phyloP scores from a whole-genome alignment of 2,113 vertebrate genomes.

The Nothoprocta pentlandii region DNA sequence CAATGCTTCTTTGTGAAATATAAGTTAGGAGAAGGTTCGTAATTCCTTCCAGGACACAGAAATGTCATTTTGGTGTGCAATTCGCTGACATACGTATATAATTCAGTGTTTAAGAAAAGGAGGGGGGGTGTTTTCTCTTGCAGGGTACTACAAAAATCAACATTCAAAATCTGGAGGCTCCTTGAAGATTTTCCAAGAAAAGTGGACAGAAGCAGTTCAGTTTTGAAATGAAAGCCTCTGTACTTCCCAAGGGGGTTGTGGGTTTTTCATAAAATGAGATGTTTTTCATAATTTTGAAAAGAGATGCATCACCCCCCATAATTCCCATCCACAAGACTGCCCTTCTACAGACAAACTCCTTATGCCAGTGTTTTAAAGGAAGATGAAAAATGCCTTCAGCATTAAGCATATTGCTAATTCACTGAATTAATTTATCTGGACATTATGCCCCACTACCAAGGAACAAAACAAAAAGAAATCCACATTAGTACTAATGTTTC shows the following conservation, averaged over 20 bases:
- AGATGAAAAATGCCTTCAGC: not conserved
- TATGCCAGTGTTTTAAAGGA: not conserved
- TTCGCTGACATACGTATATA: not conserved
- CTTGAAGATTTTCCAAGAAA: constrained; percentile 42
- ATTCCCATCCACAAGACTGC: not conserved
- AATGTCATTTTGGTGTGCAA: constrained; percentile 1
- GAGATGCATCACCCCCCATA: not conserved
- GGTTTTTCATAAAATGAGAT: constrained; percentile 37
- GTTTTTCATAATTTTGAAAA: constrained; percentile 46
- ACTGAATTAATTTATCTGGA: not conserved
- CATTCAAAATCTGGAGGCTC: not conserved
- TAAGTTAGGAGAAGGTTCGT: not conserved
- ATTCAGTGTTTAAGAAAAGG: not conserved
- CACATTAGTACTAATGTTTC: not conserved
- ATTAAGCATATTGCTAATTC: not conserved
- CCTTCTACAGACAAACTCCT: not conserved
- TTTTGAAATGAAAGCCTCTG: constrained; percentile 37
- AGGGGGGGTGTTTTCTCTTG: constrained; percentile 10
- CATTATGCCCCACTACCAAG: not conserved
- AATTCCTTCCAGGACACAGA: constrained; percentile 9
- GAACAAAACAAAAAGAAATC: not conserved
- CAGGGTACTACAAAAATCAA: not conserved
- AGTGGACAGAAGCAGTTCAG: constrained; percentile 51
- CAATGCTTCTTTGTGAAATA: not conserved
- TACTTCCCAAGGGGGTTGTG: constrained; percentile 24